Percentiles rank a stretch among this genome's conserved stretches.
Evolutionary conservation across 2,113 vertebrate species (phyloP).

Genomic region (Perccottus glenii): DNA sequence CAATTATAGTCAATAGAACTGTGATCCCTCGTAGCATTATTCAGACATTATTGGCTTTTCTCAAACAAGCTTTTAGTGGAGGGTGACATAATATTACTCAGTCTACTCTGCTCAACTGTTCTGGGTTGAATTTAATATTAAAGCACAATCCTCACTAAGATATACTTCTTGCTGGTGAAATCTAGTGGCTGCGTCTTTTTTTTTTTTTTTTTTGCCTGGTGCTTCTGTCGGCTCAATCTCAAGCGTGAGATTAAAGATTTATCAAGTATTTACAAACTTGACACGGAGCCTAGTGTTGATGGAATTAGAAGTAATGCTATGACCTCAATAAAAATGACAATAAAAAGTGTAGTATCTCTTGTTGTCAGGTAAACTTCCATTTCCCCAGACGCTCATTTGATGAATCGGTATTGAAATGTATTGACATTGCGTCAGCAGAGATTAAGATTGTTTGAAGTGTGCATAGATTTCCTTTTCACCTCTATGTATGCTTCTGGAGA

Average conservation of each 20-base stretch:
- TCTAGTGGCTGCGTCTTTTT: conserved; percentile 52
- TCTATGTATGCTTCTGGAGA: conserved; percentile 62
- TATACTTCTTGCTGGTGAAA: conserved; percentile 28
- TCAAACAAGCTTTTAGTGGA: conserved; percentile 36
- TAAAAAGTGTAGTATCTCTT: conserved; percentile 30
- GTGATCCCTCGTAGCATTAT: conserved; percentile 59
- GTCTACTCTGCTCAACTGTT: conserved; percentile 50
- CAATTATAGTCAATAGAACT: conserved; percentile 69
- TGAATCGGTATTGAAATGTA: conserved; percentile 71
- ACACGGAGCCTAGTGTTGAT: conserved; percentile 26
- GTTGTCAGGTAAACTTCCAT: conserved; percentile 41
- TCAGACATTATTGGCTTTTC: conserved; percentile 67
- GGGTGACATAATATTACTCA: conserved; percentile 26
- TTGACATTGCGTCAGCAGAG: conserved; percentile 61
- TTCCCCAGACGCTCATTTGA: conserved; percentile 53
- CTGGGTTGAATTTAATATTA: conserved; percentile 53
- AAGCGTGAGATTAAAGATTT: conserved; percentile 63
- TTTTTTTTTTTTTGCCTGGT: conserved; percentile 25
- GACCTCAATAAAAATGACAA: conserved; percentile 53
- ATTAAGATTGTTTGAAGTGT: conserved; percentile 77
- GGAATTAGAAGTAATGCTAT: conserved; percentile 49
- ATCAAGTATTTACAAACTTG: conserved; percentile 66
- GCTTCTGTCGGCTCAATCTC: conserved; percentile 56
- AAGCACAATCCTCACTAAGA: conserved; percentile 9
- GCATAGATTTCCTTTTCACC: conserved; percentile 71